Base-by-base conservation (phyloP, 2,797 vertebrate genomes). In the Pseudochaenichthys georgianus region DNA sequence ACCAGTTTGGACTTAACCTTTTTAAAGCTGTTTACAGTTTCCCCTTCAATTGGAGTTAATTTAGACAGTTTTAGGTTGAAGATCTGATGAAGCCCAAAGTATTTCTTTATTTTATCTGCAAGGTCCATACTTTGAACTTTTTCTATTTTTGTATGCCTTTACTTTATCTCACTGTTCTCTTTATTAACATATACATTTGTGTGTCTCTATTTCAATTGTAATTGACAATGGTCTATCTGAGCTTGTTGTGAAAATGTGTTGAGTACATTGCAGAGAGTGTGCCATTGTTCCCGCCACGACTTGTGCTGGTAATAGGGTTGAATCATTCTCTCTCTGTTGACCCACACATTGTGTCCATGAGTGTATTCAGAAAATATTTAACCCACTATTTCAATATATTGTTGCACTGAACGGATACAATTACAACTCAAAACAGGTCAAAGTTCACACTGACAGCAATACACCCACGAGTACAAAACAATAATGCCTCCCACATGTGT, bases 331-430 rank as follows among this genome's bases (percentile, higher is more conserved):
- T 53, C 48, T 66, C 16, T 73, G 42, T 51, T 73, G 19, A 70
- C 43, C 21, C 19, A 42, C 3, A 58, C 48, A 46, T 31, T 66
- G 19, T 42, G 16, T 67, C 17, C 28, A 28, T n/a, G 17, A 58
- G 31, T 19, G 17, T 53, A 69, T 16, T 58, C 12, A 46, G 4
- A 48, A 31, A 15, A 21, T 7, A 64, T n/a, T 43, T 23, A 60
- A 63, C 64, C 10, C 16, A 13, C 4, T 46, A 7, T 69, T 73
- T 47, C 13, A 2, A 38, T 38, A 55, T 45, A 38, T 52, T 67
- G 48, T 42, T 73, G n/a, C n/a, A 65, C 17, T 55, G n/a, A 74
- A 55, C 52, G 45, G 11, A 31, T 53, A 58, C 58, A 67, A 70
- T 31, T 23, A 53, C 17, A 65, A 67, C 34, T 52, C 34, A 53